These are phyloP conservation scores for Drosophila dives DNA, from an alignment of 2,888 invertebrate genomes.

Conservation along the genomic window DNA sequence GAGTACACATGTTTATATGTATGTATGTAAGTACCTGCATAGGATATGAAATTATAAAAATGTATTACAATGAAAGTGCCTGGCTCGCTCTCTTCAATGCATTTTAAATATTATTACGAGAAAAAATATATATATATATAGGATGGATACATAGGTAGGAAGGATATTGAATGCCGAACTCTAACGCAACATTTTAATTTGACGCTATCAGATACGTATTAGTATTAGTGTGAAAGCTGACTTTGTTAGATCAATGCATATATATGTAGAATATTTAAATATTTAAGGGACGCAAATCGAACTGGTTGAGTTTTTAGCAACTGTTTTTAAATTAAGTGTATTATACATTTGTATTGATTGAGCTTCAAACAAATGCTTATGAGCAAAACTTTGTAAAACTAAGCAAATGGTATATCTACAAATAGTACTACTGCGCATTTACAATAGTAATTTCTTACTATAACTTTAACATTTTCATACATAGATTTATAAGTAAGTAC, in stretches of 20 bases:
- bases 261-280: background rate
- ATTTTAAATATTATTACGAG: background rate
- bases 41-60: slow-evolving; percentile 8
- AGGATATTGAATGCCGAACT: slow-evolving; percentile 19
- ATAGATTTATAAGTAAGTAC: slow-evolving; percentile 2
- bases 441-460: slow-evolving; percentile 30
- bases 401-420: slow-evolving; percentile 18
- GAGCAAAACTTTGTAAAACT: slow-evolving; percentile 19
- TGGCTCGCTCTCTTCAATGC: slow-evolving; percentile 11
- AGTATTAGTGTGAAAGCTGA: slow-evolving; percentile 25
- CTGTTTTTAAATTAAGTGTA: slow-evolving; percentile 41
- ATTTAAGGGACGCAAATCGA: slow-evolving; percentile 20
- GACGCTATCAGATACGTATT: slow-evolving; percentile 12
- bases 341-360: slow-evolving; percentile 39
- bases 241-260: slow-evolving; percentile 14
- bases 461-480: slow-evolving; percentile 31
- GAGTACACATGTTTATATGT: slow-evolving; percentile 15
- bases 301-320: slow-evolving; percentile 9
- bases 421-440: slow-evolving; percentile 31
- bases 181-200: slow-evolving; percentile 26
- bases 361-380: slow-evolving; percentile 38
- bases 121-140: background rate
- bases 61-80: slow-evolving; percentile 5
- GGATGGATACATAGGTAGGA: slow-evolving; percentile 3
- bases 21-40: slow-evolving; percentile 16